These are phyloP conservation scores for Ganaspis sp. DNA, from an alignment of 1,140 invertebrate genomes.

Conservation along the genomic window DNA sequence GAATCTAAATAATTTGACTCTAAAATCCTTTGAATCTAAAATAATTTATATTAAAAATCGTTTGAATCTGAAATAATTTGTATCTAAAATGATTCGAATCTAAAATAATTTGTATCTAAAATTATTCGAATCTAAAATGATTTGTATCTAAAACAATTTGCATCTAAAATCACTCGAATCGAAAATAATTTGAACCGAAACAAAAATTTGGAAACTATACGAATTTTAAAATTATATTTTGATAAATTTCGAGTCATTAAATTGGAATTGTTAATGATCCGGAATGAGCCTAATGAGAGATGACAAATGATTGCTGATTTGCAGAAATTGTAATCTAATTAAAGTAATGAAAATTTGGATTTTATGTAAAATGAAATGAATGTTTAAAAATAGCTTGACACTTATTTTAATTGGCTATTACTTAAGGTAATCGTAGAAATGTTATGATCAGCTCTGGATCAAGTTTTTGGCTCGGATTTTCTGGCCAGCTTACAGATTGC, in stretches of 20 bases:
- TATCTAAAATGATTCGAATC: too few species aligned
- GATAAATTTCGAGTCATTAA: not conserved
- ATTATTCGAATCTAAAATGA: too few species aligned
- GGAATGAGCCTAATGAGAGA: not conserved
- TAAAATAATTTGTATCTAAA: too few species aligned
- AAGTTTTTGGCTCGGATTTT: constrained; percentile 13
- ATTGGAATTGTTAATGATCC: not conserved
- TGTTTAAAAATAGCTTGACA: not conserved
- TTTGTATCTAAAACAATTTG: too few species aligned
- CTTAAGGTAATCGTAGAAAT: not conserved
- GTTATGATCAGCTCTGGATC: not conserved
- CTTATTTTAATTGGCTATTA: constrained; percentile 38
- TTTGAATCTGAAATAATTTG: too few species aligned
- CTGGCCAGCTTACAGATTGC: not conserved
- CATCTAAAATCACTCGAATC: too few species aligned
- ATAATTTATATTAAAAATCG: too few species aligned
- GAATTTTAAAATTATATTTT: too few species aligned
- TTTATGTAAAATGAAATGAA: not conserved
- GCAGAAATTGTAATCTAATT: not conserved
- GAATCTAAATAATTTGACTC: too few species aligned
- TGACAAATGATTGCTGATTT: not conserved
- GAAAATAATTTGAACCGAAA: too few species aligned
- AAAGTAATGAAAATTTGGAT: not conserved
- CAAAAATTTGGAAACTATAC: too few species aligned
- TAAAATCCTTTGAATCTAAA: too few species aligned